Evolutionary conservation across 1,140 invertebrate genomes (phyloP).

Genomic region (Geopemphigus sp.): DNA sequence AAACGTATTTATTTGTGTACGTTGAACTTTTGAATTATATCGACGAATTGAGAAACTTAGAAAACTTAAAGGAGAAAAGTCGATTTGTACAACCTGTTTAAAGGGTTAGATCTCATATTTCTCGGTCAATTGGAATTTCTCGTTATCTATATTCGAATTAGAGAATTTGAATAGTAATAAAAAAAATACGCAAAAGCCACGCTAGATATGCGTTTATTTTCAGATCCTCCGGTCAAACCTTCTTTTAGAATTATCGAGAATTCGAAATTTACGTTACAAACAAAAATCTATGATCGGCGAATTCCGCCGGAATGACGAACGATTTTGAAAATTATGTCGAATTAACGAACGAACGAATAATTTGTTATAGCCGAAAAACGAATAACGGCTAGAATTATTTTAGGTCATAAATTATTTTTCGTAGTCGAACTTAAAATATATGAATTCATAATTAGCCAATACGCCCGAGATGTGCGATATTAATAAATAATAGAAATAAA

Average conservation of each 20-base stretch:
- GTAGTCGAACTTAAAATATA: neutral
- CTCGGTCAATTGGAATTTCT: neutral
- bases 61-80: conserved; percentile 2
- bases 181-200: neutral
- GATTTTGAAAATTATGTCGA: neutral
- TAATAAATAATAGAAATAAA: neutral
- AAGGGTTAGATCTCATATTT: conserved; percentile 14
- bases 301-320: neutral
- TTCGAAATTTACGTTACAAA: neutral
- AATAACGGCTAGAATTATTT: too few species aligned
- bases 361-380: neutral
- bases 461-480: neutral
- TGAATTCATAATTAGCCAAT: neutral
- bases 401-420: neutral
- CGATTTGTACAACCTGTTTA: neutral
- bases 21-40: neutral
- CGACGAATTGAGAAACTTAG: neutral
- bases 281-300: too few species aligned
- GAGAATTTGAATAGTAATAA: conserved; percentile 11
- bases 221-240: neutral
- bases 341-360: neutral
- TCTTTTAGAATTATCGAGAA: neutral
- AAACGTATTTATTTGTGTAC: too few species aligned
- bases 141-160: neutral
- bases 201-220: neutral